Percentiles rank a stretch among this genome's conserved stretches.
phyloP scores from a whole-genome alignment of 2,797 vertebrate genomes.

The Gymnoscopelus braueri region DNA sequence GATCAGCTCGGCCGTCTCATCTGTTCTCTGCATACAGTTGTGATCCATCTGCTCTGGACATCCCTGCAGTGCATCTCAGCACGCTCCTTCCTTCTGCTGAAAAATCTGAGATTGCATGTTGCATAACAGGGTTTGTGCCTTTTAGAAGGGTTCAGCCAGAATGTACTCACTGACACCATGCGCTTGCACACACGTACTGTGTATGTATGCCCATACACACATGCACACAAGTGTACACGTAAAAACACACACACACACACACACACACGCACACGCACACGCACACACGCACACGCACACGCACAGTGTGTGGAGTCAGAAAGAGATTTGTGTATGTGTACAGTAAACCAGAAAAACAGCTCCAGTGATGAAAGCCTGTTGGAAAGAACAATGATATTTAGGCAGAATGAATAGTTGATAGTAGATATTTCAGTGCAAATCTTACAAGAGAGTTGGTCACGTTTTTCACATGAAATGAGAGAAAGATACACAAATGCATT shows the following conservation, averaged over 20 bases:
- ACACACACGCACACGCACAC: not conserved
- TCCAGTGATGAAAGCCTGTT: constrained; percentile 3
- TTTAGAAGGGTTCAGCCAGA: constrained; percentile 41
- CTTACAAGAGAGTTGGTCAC: not conserved
- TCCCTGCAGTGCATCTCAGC: constrained; percentile 55
- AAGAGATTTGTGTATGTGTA: not conserved
- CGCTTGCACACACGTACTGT: constrained; percentile 33
- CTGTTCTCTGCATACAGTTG: constrained; percentile 70
- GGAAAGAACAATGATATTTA: constrained; percentile 15
- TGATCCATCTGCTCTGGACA: constrained; percentile 74
- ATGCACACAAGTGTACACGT: not conserved
- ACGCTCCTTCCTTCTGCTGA: constrained; percentile 58
- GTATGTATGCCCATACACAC: not conserved
- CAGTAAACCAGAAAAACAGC: constrained; percentile 2
- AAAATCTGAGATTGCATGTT: constrained; percentile 53
- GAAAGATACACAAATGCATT: not conserved
- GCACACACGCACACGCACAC: not conserved
- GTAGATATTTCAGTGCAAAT: not conserved
- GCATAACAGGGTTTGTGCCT: constrained; percentile 47
- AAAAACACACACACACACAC: not conserved
- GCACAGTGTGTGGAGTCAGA: not conserved
- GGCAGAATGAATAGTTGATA: constrained; percentile 10
- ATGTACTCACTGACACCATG: constrained; percentile 35
- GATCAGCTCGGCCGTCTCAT: constrained; percentile 61
- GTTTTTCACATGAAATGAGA: constrained; percentile 3